Percentiles rank a stretch among this genome's conserved stretches.
Evolutionary conservation across 2,888 invertebrate genomes (phyloP).

Genomic region (Spodoptera picta): DNA sequence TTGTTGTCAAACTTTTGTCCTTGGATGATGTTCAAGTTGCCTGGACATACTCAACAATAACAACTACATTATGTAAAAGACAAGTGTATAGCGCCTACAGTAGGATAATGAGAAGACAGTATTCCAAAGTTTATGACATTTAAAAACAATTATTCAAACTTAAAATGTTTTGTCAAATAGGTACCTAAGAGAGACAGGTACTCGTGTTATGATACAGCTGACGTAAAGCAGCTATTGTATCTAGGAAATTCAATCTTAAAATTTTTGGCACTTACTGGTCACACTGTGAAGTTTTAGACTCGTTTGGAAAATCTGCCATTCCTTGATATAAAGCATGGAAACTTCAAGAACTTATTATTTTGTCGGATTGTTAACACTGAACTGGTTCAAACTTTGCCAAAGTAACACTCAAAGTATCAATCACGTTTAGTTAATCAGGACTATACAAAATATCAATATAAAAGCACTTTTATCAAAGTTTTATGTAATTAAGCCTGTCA

Average conservation of each 20-base stretch:
- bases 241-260: slow-evolving; percentile 8
- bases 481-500: slow-evolving; percentile 57
- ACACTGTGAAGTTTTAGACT: slow-evolving; percentile 67
- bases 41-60: too few species aligned
- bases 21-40: too few species aligned
- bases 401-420: slow-evolving; percentile 19
- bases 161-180: too few species aligned
- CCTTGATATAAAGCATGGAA: slow-evolving; percentile 80
- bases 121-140: too few species aligned
- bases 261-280: slow-evolving; percentile 70
- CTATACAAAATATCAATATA: slow-evolving; percentile 27
- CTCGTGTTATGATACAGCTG: too few species aligned
- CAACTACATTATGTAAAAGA: too few species aligned
- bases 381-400: slow-evolving; percentile 31
- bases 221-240: background rate
- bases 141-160: too few species aligned
- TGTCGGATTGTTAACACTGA: slow-evolving; percentile 39
- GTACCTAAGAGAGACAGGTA: too few species aligned
- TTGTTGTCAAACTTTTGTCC: too few species aligned
- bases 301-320: slow-evolving; percentile 73
- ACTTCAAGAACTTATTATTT: slow-evolving; percentile 71
- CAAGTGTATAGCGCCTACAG: too few species aligned
- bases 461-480: slow-evolving; percentile 29
- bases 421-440: slow-evolving; percentile 22
- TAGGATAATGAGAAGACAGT: too few species aligned